Percentiles rank a stretch among this genome's conserved stretches.
phyloP scores from a whole-genome alignment of 2,888 invertebrate species.

The Graphium colonna region DNA sequence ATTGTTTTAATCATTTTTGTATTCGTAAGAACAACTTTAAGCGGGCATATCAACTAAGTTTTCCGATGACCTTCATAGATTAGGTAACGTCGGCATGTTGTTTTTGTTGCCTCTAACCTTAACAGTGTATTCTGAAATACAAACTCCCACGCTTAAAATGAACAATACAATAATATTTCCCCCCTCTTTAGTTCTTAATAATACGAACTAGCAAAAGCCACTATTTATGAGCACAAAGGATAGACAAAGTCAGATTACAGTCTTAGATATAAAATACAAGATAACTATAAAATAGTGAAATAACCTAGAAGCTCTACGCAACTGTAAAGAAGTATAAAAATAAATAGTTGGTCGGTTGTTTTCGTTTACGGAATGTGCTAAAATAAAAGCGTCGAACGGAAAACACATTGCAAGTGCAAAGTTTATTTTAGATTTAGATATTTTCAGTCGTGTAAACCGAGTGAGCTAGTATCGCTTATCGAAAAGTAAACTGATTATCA shows the following conservation, averaged over 20 bases:
- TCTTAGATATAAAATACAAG: constrained; percentile 20
- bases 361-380: constrained; percentile 18
- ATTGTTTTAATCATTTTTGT: too few species aligned
- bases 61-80: constrained; percentile 4
- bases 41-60: background rate
- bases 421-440: constrained; percentile 3
- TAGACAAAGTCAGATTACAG: constrained; percentile 14
- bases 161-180: background rate
- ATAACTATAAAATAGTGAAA: constrained; percentile 22
- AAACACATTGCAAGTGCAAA: constrained; percentile 3
- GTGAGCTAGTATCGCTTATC: constrained; percentile 10
- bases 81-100: background rate
- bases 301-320: constrained; percentile 22
- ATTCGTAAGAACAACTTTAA: background rate
- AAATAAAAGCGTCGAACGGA: constrained; percentile 1
- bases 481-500: constrained; percentile 18
- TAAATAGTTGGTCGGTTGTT: constrained; percentile 33
- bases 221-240: constrained; percentile 1
- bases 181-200: background rate
- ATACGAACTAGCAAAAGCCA: background rate
- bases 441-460: constrained; percentile 7
- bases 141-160: constrained; percentile 13
- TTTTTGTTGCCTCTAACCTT: background rate
- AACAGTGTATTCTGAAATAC: background rate
- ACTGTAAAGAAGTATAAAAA: constrained; percentile 31